Conservation (phyloP, 2,888 invertebrate species). For the Labia minor region DNA sequence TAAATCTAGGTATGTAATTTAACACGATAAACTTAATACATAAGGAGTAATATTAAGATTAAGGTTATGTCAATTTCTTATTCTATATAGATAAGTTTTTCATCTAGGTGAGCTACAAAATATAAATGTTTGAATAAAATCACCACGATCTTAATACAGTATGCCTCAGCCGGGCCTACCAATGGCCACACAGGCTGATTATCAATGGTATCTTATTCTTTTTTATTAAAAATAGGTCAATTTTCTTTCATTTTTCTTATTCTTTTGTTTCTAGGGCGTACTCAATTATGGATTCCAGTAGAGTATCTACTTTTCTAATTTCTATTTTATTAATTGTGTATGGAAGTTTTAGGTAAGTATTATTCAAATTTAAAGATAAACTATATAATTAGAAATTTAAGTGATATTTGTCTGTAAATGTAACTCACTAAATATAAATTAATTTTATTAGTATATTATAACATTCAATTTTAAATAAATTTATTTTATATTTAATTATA, state of each 20-base stretch:
- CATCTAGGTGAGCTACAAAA: background rate
- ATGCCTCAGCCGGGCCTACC: slow-evolving; percentile 32
- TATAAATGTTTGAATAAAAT: background rate
- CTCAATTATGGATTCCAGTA: slow-evolving; percentile 93
- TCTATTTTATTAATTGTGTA: slow-evolving; percentile 95
- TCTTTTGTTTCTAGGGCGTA: slow-evolving; percentile 57
- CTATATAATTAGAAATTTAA: too few relatives aligned
- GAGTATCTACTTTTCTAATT: slow-evolving; percentile 92
- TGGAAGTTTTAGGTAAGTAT: slow-evolving; percentile 72
- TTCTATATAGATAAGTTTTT: background rate
- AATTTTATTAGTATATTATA: background rate
- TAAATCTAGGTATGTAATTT: background rate
- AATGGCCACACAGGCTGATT: slow-evolving; percentile 42
- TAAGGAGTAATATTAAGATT: background rate
- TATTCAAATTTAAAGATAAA: too few relatives aligned
- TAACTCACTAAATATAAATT: background rate
- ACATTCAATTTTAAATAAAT: background rate
- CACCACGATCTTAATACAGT: background rate
- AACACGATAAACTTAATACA: background rate
- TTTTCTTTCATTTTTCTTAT: slow-evolving; percentile 24
- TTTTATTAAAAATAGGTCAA: slow-evolving; percentile 14
- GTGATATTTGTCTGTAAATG: too few relatives aligned
- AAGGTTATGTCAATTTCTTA: slow-evolving; percentile 22
- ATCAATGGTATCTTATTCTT: slow-evolving; percentile 37
- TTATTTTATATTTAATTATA: slow-evolving; percentile 16